A percentile compares a stretch with the other conserved stretches of the same genome.
These are phyloP conservation scores for Tanytarsus gracilentus DNA, from an alignment of 2,888 invertebrate species.

Conservation along the genomic window DNA sequence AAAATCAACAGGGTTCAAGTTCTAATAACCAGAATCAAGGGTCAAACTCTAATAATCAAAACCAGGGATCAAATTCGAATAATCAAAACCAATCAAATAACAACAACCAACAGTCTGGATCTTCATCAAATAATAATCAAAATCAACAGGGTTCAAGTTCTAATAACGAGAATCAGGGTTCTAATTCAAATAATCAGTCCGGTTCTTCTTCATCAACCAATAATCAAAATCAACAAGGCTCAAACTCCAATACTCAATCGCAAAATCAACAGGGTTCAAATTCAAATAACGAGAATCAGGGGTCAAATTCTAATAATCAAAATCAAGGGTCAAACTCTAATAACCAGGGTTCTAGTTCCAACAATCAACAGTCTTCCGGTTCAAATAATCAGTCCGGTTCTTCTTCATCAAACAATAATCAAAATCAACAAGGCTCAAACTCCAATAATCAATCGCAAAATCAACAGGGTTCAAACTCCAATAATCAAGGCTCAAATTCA, in stretches of 20 bases:
- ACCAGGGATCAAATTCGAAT: background rate
- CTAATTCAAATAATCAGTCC: no score
- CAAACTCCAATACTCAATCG: no score
- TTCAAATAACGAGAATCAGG: no score
- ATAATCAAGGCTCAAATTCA: no score
- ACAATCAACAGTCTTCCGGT: conserved; percentile 30
- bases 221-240: background rate
- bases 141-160: background rate
- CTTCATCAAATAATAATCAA: conserved; percentile 13
- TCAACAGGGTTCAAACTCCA: no score
- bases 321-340: conserved; percentile 1
- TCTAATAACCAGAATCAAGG: no score
- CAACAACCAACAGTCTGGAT: conserved; percentile 30
- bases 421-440: background rate
- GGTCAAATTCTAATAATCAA: background rate
- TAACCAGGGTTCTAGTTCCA: conserved; percentile 25
- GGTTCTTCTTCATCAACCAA: background rate
- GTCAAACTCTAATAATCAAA: conserved; percentile 9
- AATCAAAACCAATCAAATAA: conserved; percentile 20
- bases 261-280: background rate
- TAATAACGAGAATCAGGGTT: background rate
- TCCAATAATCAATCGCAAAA: conserved; percentile 9
- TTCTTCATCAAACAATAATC: conserved; percentile 17
- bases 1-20: no score
- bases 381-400: no score